phyloP scores from a whole-genome alignment of 2,797 vertebrate genomes.

The Coregonus ussuriensis region DNA sequence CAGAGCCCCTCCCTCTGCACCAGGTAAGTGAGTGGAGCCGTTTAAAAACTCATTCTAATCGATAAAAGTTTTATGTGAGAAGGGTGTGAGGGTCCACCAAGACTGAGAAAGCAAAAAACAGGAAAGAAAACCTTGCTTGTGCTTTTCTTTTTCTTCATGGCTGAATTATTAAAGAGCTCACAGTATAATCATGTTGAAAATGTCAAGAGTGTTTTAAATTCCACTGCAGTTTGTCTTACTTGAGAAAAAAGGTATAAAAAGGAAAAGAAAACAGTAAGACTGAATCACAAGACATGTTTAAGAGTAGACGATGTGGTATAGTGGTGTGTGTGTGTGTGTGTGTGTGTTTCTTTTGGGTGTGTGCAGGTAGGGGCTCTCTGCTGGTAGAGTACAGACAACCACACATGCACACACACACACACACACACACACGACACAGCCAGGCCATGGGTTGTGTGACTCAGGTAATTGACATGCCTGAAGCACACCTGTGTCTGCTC shows the following conservation, averaged over 20 bases:
- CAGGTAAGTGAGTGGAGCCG: conserved; percentile 37
- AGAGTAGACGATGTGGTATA: neutral
- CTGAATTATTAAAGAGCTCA: neutral
- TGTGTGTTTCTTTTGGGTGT: neutral
- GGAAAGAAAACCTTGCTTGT: too few species aligned
- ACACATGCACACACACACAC: neutral
- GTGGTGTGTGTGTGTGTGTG: neutral
- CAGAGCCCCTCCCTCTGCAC: conserved; percentile 17
- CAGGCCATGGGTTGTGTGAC: neutral
- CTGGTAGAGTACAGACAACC: neutral
- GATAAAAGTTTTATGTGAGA: too few species aligned
- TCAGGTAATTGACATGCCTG: conserved; percentile 8
- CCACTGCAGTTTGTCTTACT: conserved; percentile 41
- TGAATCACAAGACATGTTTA: neutral
- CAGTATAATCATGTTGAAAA: neutral
- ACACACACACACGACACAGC: too few species aligned
- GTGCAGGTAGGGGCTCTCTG: neutral
- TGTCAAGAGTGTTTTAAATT: conserved; percentile 58
- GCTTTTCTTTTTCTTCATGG: neutral
- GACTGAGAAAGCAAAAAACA: too few species aligned
- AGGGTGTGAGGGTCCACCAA: too few species aligned
- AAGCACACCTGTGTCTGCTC: neutral
- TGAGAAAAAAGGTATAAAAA: conserved; percentile 42
- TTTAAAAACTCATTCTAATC: conserved; percentile 31
- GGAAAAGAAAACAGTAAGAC: neutral